Evolutionary conservation across 1,140 invertebrate genomes (phyloP).

Genomic region (Drosophila equinoxialis): DNA sequence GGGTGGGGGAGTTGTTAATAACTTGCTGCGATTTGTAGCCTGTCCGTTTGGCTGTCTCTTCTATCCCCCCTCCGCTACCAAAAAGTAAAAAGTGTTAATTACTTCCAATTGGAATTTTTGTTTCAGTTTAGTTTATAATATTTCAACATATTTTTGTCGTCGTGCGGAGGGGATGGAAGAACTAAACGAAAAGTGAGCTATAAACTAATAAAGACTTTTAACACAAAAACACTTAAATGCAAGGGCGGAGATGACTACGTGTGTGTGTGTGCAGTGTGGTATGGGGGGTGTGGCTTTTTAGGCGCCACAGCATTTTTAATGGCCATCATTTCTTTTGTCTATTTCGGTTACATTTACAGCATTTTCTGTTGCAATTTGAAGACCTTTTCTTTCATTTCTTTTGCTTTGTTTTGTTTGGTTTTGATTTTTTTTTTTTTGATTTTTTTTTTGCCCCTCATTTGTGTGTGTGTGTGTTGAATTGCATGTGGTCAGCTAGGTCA

Average conservation of each 20-base stretch:
- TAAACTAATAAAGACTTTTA: slow-evolving; percentile 39
- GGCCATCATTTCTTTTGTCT: slow-evolving; percentile 20
- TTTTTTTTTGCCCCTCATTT: background rate
- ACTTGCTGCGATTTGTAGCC: slow-evolving; percentile 76
- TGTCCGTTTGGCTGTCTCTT: slow-evolving; percentile 40
- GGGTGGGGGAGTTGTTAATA: slow-evolving; percentile 54
- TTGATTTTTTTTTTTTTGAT: background rate
- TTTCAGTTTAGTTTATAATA: slow-evolving; percentile 58
- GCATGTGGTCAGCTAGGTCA: slow-evolving; percentile 44
- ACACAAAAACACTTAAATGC: slow-evolving; percentile 31
- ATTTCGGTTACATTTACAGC: slow-evolving; percentile 18
- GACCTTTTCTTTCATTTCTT: slow-evolving; percentile 14
- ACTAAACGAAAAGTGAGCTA: slow-evolving; percentile 14
- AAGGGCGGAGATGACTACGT: background rate
- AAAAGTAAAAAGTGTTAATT: slow-evolving; percentile 65
- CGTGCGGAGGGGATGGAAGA: background rate
- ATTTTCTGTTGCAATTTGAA: slow-evolving; percentile 39
- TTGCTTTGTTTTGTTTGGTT: background rate
- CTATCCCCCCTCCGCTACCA: background rate
- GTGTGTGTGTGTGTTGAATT: slow-evolving; percentile 34
- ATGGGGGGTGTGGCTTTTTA: slow-evolving; percentile 9
- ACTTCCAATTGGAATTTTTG: slow-evolving; percentile 74
- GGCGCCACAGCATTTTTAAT: slow-evolving; percentile 18
- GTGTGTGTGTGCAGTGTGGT: background rate
- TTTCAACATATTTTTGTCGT: slow-evolving; percentile 35